Evolutionary conservation across 2,113 vertebrate species (phyloP).

Genomic region (Cnemophilus loriae): DNA sequence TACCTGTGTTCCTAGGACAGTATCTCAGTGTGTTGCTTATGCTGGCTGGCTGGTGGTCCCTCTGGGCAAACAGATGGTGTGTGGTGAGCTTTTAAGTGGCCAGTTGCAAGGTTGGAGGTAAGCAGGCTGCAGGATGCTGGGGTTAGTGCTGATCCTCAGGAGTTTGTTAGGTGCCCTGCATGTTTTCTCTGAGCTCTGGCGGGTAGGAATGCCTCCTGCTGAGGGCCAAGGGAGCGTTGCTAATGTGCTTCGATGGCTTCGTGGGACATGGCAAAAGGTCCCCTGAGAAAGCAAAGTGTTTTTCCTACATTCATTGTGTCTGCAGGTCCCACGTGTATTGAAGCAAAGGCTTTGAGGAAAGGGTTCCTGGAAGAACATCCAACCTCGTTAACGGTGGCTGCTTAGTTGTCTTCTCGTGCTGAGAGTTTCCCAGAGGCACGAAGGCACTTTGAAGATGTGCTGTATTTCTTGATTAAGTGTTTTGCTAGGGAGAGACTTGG

Average conservation of each 20-base stretch:
- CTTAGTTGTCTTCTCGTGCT: not conserved
- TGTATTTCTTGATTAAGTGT: not conserved
- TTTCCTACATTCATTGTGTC: not conserved
- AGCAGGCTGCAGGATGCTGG: not conserved
- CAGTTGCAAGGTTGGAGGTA: not conserved
- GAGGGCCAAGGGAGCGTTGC: not conserved
- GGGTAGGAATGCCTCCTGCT: not conserved
- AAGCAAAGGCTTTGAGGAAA: not conserved
- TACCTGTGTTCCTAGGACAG: not conserved
- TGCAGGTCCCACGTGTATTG: not conserved
- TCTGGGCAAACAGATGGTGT: not conserved
- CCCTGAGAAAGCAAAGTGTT: not conserved
- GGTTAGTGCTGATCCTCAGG: not conserved
- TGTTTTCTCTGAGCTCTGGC: not conserved
- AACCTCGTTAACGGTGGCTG: not conserved
- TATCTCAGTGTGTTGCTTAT: fast-evolving
- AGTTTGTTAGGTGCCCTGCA: not conserved
- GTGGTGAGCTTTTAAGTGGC: not conserved
- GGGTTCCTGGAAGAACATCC: not conserved
- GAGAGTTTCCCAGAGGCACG: not conserved
- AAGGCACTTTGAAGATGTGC: not conserved
- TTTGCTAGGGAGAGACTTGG: not conserved
- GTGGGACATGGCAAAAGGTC: not conserved
- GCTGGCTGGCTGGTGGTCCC: not conserved
- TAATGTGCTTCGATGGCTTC: not conserved